Percentiles rank a stretch among this genome's conserved stretches.
Conservation (phyloP, 2,797 vertebrate genomes). For the Trachops cirrhosus region DNA sequence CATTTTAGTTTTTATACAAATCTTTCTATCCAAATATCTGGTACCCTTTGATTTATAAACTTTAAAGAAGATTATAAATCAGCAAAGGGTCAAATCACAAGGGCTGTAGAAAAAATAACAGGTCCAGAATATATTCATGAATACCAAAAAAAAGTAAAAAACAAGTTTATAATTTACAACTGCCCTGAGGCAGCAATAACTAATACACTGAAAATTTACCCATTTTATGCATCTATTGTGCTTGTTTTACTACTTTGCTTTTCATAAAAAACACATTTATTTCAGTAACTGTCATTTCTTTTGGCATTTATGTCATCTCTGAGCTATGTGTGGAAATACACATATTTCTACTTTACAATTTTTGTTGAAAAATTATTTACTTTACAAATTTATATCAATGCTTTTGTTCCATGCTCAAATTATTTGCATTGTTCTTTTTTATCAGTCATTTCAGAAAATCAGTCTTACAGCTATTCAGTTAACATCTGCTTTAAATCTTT, state of each 20-base stretch:
- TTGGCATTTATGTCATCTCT: conserved; percentile 84
- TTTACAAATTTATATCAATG: conserved; percentile 75
- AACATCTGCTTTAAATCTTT: conserved; percentile 62
- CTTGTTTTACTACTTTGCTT: conserved; percentile 82
- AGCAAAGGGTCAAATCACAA: conserved; percentile 74
- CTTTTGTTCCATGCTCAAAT: conserved; percentile 73
- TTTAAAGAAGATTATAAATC: conserved; percentile 80
- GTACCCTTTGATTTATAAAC: conserved; percentile 76
- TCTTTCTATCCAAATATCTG: conserved; percentile 53
- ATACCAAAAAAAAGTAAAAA: conserved; percentile 75
- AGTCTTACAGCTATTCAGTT: conserved; percentile 51
- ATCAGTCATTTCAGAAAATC: conserved; percentile 68
- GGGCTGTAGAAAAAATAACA: conserved; percentile 67
- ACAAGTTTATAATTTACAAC: conserved; percentile 82
- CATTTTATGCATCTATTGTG: conserved; percentile 85
- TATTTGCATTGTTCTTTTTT: conserved; percentile 71
- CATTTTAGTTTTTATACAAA: conserved; percentile 57
- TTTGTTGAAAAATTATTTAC: conserved; percentile 82
- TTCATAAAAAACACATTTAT: conserved; percentile 85
- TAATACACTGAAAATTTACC: conserved; percentile 83
- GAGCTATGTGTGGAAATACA: conserved; percentile 77
- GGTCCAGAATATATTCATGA: conserved; percentile 77
- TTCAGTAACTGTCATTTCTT: conserved; percentile 81
- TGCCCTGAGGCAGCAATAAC: conserved; percentile 80
- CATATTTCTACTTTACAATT: conserved; percentile 76